These are phyloP conservation scores for Cyrtonyx montezumae DNA, from an alignment of 2,113 vertebrate genomes.

Conservation along the genomic window DNA sequence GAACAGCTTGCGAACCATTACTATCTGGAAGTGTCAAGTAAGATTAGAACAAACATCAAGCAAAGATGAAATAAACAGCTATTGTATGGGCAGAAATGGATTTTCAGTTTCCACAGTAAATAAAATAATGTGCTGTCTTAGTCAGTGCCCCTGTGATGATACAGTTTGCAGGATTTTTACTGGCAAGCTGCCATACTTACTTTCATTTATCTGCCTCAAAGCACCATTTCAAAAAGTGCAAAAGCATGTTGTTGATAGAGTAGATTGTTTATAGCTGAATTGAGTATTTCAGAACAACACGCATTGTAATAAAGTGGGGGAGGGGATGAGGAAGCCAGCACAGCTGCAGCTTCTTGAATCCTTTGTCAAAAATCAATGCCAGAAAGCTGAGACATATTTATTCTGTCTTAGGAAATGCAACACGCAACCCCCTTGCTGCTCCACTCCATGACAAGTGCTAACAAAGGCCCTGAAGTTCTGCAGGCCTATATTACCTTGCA, in stretches of 20 bases:
- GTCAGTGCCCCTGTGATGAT: constrained; percentile 70
- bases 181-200: constrained; percentile 88
- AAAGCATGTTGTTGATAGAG: constrained; percentile 96
- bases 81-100: constrained; percentile 76
- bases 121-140: constrained; percentile 73
- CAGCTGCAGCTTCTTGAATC: constrained; percentile 78
- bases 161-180: constrained; percentile 82
- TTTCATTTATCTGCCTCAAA: constrained; percentile 91
- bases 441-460: constrained; percentile 70
- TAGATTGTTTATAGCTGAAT: constrained; percentile 93
- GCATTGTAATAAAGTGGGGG: constrained; percentile 84
- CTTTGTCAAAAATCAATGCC: constrained; percentile 73
- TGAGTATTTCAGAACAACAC: constrained; percentile 86
- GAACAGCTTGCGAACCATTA: constrained; percentile 72
- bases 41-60: constrained; percentile 78
- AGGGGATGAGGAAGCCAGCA: constrained; percentile 56
- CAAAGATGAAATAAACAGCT: constrained; percentile 76
- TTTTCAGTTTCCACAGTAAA: constrained; percentile 79
- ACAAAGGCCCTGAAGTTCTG: constrained; percentile 47
- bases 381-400: constrained; percentile 67
- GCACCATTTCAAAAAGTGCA: constrained; percentile 94
- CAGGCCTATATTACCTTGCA: constrained; percentile 31
- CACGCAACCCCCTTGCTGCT: constrained; percentile 58
- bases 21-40: constrained; percentile 71
- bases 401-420: constrained; percentile 67